Conservation (phyloP, 2,113 vertebrate genomes). For the Aspidoscelis tigris region DNA sequence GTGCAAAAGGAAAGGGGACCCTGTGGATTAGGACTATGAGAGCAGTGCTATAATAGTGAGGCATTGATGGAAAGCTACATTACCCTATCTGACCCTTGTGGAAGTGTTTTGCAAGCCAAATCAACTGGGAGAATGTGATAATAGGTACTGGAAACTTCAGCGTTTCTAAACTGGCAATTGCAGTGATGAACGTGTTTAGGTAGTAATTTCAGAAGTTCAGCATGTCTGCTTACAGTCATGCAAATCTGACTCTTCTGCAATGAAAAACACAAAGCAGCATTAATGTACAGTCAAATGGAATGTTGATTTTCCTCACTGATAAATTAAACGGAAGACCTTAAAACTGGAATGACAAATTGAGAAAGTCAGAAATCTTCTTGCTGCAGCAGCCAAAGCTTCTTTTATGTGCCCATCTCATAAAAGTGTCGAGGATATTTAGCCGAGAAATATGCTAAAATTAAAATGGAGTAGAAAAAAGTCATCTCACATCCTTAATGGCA, state of each 20-base stretch:
- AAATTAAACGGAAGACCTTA: constrained; percentile 62
- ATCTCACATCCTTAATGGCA: constrained; percentile 69
- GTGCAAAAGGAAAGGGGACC: too few species aligned
- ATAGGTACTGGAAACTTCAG: too few species aligned
- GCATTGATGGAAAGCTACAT: too few species aligned
- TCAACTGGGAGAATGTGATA: too few species aligned
- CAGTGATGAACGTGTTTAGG: background rate
- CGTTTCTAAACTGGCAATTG: background rate
- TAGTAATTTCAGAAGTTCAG: background rate
- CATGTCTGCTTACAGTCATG: constrained; percentile 7
- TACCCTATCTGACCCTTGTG: too few species aligned
- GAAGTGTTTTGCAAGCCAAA: too few species aligned
- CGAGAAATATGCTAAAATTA: constrained; percentile 68
- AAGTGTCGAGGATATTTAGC: constrained; percentile 61
- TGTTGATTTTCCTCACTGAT: constrained; percentile 70
- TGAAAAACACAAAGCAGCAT: constrained; percentile 42
- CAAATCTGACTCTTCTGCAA: constrained; percentile 29
- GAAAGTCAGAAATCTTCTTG: constrained; percentile 64
- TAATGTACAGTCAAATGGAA: constrained; percentile 55
- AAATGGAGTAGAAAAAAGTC: constrained; percentile 68
- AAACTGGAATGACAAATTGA: constrained; percentile 61
- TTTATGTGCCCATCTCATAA: constrained; percentile 53
- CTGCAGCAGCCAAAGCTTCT: constrained; percentile 60
- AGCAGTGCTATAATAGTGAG: too few species aligned
- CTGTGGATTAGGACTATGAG: too few species aligned